phyloP scores from a whole-genome alignment of 2,888 invertebrate species.

The Seladonia tumulorum region DNA sequence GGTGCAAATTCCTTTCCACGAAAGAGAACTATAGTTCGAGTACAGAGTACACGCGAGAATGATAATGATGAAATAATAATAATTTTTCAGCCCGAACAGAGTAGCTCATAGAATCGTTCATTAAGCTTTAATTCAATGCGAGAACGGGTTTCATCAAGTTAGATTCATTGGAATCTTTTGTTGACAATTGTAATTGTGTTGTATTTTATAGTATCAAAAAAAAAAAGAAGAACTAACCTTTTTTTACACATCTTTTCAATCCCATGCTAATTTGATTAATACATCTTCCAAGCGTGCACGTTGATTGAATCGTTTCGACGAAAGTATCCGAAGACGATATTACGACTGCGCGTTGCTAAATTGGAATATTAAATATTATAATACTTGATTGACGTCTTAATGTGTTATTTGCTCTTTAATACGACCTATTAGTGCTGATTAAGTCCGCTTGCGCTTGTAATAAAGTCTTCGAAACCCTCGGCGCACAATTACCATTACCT shows the following conservation, averaged over 20 bases:
- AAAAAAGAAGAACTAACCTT: neutral
- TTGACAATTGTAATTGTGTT: no score
- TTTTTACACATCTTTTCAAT: neutral
- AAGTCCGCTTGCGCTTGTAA: neutral
- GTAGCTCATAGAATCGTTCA: no score
- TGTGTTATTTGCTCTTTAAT: neutral
- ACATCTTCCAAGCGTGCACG: neutral
- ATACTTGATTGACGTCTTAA: neutral
- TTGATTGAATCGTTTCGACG: no score
- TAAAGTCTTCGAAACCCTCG: neutral
- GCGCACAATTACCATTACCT: slow-evolving; percentile 1
- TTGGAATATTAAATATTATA: neutral
- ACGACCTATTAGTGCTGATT: neutral
- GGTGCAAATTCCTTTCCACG: neutral
- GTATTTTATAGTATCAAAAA: neutral
- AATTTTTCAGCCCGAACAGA: no score
- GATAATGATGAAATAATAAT: no score
- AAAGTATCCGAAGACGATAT: no score
- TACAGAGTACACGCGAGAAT: neutral
- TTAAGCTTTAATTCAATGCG: no score
- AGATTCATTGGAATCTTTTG: neutral
- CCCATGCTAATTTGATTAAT: neutral
- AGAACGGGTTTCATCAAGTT: neutral
- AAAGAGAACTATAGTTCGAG: neutral
- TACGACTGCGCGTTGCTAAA: neutral